Evolutionary conservation across 2,888 invertebrate species (phyloP).

Genomic region (Trachelus iudaicus): DNA sequence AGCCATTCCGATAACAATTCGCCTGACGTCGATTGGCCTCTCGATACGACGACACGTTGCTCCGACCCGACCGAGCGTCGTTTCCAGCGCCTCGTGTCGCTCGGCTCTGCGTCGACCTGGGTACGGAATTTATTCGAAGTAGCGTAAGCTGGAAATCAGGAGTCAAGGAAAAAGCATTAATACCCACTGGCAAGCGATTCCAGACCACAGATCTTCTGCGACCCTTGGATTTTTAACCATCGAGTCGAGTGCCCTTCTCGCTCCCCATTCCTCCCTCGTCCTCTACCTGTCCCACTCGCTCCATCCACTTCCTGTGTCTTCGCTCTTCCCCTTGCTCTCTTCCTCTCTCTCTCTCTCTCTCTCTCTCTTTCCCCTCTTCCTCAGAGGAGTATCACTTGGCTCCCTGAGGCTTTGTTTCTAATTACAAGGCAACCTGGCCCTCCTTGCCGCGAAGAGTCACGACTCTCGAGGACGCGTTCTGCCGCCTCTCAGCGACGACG

Average conservation of each 20-base stretch:
- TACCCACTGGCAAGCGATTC: no score
- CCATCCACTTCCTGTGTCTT: not conserved
- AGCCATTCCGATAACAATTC: not conserved
- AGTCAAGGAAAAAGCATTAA: no score
- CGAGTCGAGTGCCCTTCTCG: not conserved
- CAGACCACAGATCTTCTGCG: not conserved
- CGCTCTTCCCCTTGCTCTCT: not conserved
- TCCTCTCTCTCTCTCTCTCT: not conserved
- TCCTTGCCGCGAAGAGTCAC: not conserved
- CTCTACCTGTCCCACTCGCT: no score
- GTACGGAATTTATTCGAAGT: no score
- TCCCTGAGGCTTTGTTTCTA: constrained; percentile 22
- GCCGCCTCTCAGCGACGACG: not conserved
- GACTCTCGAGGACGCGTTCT: no score
- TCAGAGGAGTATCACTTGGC: not conserved
- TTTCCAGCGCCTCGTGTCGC: no score
- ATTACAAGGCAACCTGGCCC: constrained; percentile 22
- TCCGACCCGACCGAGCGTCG: no score
- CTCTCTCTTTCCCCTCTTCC: not conserved
- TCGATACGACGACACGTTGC: no score
- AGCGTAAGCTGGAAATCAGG: no score
- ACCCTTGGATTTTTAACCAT: not conserved
- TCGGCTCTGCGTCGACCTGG: no score
- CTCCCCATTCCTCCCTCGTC: no score
- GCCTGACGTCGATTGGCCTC: not conserved